Base-by-base conservation (phyloP, 2,113 vertebrate species). In the Sapayoa aenigma region DNA sequence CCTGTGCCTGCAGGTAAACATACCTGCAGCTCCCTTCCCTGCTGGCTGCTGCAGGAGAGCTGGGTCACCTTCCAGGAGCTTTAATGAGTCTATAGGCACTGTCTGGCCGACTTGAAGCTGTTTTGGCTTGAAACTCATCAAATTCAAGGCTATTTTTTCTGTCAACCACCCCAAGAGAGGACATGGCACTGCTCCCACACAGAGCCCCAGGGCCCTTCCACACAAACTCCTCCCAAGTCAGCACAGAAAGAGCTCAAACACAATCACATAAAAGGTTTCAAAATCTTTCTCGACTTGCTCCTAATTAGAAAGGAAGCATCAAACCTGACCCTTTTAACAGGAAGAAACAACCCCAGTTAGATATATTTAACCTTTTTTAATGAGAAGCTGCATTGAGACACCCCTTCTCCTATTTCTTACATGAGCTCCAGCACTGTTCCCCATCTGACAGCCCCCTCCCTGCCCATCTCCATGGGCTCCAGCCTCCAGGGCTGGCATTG, bases 281-380 rank as follows among this genome's bases (percentile, higher is more conserved):
- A 80, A 77, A 73, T 42, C 62, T 55, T 69, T 42, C 75, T 65
- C 1, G 2, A 63, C 49, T 65, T 52, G 72, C 0, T 68, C 59
- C 58, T 80, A 53, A 82, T 67, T 49, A 77, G 49, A 72, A 86
- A 80, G 25, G 35, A 71, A 75, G 35, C 69, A 88, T 79, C 71
- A 93, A 87, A 88, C 2, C 20, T 4, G 3, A 28, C 35, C 14
- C 49, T 65, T 86, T 73, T 47, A 73, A 65, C 53, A 67, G 2
- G 31, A 52, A 87, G 50, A 56, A 91, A 56, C 65, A 53, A 37
- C 22, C 8, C 10, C 0, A 3, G 63, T 56, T 63, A 60, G 58
- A 89, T 84, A 12, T 28, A 37, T 73, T 94, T 50, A 91, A 89
- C 78, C 87, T 91, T 87, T 66, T 21, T 56, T 77, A 77, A 87